These are phyloP conservation scores for Cryptosula pallasiana DNA, from an alignment of 2,888 invertebrate species.

Conservation along the genomic window DNA sequence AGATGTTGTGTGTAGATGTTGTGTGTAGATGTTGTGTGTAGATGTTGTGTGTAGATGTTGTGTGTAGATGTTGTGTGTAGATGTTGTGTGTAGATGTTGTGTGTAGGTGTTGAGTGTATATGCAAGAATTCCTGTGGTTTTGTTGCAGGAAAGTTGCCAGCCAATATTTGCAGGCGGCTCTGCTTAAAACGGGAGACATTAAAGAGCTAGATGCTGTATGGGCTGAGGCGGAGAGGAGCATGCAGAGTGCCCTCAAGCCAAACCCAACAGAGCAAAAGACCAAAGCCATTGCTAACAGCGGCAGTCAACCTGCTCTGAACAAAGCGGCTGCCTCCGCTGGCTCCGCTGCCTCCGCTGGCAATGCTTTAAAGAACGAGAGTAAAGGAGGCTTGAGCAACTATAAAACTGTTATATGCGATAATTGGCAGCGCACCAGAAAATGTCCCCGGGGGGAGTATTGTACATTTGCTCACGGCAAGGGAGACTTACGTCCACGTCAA, in stretches of 20 bases:
- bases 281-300: too few species aligned
- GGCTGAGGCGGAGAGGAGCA: not conserved
- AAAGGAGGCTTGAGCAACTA: not conserved
- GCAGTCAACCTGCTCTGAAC: too few species aligned
- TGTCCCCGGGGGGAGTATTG: conserved; percentile 1
- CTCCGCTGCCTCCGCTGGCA: not conserved
- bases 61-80: too few species aligned
- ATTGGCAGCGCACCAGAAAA: not conserved
- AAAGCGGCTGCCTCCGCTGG: not conserved
- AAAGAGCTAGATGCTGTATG: not conserved
- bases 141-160: not conserved
- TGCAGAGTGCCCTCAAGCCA: not conserved
- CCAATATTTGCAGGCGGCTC: not conserved
- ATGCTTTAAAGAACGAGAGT: not conserved
- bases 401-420: not conserved
- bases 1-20: too few species aligned
- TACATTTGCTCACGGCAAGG: conserved; percentile 20
- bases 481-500: not conserved
- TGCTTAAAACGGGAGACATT: not conserved
- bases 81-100: too few species aligned
- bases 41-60: too few species aligned
- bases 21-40: too few species aligned
- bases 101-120: not conserved
- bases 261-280: not conserved
- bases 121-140: not conserved